A percentile compares a stretch with the other conserved stretches of the same genome.
Conservation (phyloP, 2,797 vertebrate genomes). For the Tadarida brasiliensis region DNA sequence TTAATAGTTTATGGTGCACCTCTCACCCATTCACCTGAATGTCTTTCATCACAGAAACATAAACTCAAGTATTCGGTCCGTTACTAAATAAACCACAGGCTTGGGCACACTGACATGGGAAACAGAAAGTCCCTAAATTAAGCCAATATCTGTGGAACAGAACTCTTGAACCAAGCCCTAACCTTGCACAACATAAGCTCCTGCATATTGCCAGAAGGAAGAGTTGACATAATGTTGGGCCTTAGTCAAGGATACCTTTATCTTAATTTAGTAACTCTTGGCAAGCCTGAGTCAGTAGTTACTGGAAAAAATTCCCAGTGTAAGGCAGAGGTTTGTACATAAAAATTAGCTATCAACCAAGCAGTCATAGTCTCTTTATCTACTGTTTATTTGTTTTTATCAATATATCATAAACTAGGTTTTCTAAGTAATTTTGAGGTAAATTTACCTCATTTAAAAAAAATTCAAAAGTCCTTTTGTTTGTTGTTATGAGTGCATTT, state of each 20-base stretch:
- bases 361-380: background rate
- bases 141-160: constrained; percentile 13
- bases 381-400: background rate
- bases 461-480: background rate
- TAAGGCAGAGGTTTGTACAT: constrained; percentile 36
- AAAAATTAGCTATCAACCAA: background rate
- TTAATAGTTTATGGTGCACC: background rate
- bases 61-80: background rate
- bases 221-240: constrained; percentile 37
- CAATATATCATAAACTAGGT: background rate
- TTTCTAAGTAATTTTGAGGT: background rate
- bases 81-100: constrained; percentile 42
- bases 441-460: background rate
- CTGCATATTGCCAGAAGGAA: constrained; percentile 49
- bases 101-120: background rate
- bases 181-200: background rate
- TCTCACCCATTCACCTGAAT: constrained; percentile 25
- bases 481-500: background rate
- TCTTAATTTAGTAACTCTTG: constrained; percentile 65
- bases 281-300: constrained; percentile 61
- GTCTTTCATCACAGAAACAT: background rate
- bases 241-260: constrained; percentile 22
- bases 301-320: constrained; percentile 41
- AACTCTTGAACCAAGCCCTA: constrained; percentile 59
- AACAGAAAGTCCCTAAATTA: background rate